Base-by-base conservation (phyloP, 2,888 invertebrate genomes). In the Tenthredo notha region DNA sequence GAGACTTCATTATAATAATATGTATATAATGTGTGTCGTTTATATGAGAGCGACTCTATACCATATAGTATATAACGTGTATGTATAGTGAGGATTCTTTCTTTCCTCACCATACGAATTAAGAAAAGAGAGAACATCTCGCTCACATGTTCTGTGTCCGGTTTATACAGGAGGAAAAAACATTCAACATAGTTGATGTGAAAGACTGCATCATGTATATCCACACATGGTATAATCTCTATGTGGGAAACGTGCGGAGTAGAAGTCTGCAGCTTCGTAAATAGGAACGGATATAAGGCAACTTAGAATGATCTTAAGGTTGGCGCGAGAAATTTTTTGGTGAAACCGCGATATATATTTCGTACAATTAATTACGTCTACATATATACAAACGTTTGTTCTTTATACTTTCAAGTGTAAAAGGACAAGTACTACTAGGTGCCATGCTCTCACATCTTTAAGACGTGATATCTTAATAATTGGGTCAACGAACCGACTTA, bases 91-190 rank as follows among this genome's bases (percentile, higher is more conserved):
- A 40, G 4, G 37, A 61, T 80, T 80, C 61, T 37, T 43, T 54
- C 29, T 54, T 77, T 54, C 54, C 29, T 54, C 54, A n/a, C 29
- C 33, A 33, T 18, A 54, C 54, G 50, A 50, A 33, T 50, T 18
- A 12, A 61, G 61, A 40, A 18, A 80, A 29, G 50, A 80, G 40
- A 58, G 29, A 80, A 61, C n/a, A 61, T 61, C 25, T 37, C 33
- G 58, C 40, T 83, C 89, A 89, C 85, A 86, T 88, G 90, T 87
- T 84, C 86, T 83, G 85, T 87, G 88, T 90, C 90, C 90, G 88
- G 88, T 83, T 85, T 74, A 84, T 83, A 61, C 54, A 54, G 84
- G 18, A 72, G 65, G 29, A 43, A 67, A 83, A 67, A 43, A 83
- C 40, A 21, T 40, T 80, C 21, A 18, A 40, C 43, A 40, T 21